Percentiles rank a stretch among this genome's conserved stretches.
Conservation (phyloP, 2,113 vertebrate species). For the Pterocles gutturalis region DNA sequence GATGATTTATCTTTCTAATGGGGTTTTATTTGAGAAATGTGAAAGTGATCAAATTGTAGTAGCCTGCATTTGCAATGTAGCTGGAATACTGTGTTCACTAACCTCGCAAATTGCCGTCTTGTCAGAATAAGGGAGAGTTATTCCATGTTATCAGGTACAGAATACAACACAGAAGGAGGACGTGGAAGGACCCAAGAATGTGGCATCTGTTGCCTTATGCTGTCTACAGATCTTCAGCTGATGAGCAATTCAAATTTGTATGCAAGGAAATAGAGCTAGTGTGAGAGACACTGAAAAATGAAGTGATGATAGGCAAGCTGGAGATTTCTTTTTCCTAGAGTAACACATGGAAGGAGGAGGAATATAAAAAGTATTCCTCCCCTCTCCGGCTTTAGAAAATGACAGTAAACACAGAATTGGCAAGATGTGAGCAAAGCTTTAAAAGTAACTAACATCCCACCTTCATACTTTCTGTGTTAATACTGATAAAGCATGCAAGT, state of each 20-base stretch:
- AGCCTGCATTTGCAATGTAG: not conserved
- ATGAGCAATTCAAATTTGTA: not conserved
- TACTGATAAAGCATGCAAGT: not conserved
- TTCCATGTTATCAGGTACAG: not conserved
- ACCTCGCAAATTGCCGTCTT: not conserved
- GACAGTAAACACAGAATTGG: conserved; percentile 16
- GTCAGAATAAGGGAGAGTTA: not conserved
- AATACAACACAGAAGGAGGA: not conserved
- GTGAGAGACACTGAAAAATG: not conserved
- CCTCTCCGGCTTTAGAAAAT: not conserved
- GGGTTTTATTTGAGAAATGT: conserved; percentile 9
- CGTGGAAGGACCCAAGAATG: accelerated
- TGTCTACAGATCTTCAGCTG: not conserved
- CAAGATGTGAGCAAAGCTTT: conserved; percentile 9
- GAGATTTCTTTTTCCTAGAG: not conserved
- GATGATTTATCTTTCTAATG: conserved; percentile 1
- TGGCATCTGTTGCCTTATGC: not conserved
- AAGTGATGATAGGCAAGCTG: not conserved
- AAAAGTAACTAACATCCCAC: not conserved
- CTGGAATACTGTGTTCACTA: not conserved
- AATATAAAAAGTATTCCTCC: not conserved
- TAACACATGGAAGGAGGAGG: not conserved
- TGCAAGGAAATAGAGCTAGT: not conserved
- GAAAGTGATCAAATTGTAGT: not conserved
- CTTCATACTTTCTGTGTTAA: not conserved